Evolutionary conservation across 2,797 vertebrate genomes (phyloP), one percentile per base, ranked within the genome.

Genomic region (Alfaro cultratus): DNA sequence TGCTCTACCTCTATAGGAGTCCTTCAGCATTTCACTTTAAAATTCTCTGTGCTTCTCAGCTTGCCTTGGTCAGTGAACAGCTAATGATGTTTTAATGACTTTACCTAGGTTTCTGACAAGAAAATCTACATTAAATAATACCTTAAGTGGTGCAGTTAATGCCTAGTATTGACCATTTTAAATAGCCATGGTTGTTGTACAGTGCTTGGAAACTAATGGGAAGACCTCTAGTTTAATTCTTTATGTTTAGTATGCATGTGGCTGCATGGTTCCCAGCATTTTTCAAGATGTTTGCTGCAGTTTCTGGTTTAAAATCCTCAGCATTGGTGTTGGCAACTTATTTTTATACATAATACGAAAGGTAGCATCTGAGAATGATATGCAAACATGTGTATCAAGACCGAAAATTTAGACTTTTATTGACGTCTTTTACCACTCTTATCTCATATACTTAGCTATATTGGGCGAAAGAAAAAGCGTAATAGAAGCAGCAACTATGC

Each of bases 401-500:
- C 12, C 10, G 36, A 70, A 46, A 75, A 57, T 39, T 13, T 26
- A 0, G 1, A 23, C 71, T 49, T 60, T 18, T 31, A 46, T 55
- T 76, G 41, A 16, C n/a, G 26, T 55, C 2, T 60, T 68, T 80
- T 70, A 36, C 49, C 31, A 29, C 9, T 53, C 15, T 45, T 15
- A 36, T 75, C 36, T 79, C 46, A 10, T 46, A 57, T n/a, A 36
- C 34, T 16, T 31, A 57, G 51, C 49, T 57, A 53, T 60, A 39
- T 62, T 67, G 34, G 6, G 29, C 4, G 21, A 1, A 12, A 71
- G 34, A 43, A 76, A 51, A 72, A 82, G 76, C 75, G 81, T 86
- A 72, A 77, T 82, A 83, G 89, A 85, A 80, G 55, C 45, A 18
- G 82, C 83, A 74, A 39, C 83, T 72, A 75, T 83, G 86, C 90